These are phyloP conservation scores for Myotis planiceps DNA, from an alignment of 2,797 vertebrate species.

Conservation along the genomic window DNA sequence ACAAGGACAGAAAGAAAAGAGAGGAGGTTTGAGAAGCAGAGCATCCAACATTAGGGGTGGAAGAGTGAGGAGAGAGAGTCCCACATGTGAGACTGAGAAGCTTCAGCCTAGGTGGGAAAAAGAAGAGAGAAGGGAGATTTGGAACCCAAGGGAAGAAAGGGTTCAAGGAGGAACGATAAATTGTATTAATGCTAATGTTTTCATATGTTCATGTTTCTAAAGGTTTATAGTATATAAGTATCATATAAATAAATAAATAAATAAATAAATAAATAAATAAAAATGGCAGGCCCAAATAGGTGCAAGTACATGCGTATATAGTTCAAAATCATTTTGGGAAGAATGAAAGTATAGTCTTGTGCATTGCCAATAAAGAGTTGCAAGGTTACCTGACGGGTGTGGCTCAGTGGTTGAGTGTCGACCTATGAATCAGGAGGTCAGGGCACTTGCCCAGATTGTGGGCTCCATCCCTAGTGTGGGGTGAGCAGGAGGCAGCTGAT, in stretches of 20 bases:
- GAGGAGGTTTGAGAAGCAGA: not conserved
- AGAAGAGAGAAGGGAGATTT: not conserved
- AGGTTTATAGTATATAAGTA: not conserved
- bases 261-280: too few species aligned
- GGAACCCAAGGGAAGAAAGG: not conserved
- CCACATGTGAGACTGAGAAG: not conserved
- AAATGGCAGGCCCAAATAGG: not conserved
- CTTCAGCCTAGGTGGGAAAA: not conserved
- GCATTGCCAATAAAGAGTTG: not conserved
- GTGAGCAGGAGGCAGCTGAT: too few species aligned
- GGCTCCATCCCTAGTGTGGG: too few species aligned
- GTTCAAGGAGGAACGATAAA: not conserved
- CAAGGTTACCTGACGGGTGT: not conserved
- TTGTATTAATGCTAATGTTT: not conserved
- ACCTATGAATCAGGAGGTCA: too few species aligned
- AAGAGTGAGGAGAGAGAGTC: not conserved
- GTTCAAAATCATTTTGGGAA: not conserved
- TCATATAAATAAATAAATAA: not conserved
- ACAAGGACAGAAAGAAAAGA: not conserved
- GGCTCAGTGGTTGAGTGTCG: too few species aligned
- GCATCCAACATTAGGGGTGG: rapidly evolving
- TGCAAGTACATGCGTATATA: not conserved
- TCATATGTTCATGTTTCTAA: not conserved
- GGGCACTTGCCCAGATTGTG: too few species aligned
- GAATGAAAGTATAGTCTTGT: not conserved